A percentile compares a stretch with the other conserved stretches of the same genome.
These are phyloP conservation scores for Tangara arthus DNA, from an alignment of 2,797 vertebrate species.

Conservation along the genomic window DNA sequence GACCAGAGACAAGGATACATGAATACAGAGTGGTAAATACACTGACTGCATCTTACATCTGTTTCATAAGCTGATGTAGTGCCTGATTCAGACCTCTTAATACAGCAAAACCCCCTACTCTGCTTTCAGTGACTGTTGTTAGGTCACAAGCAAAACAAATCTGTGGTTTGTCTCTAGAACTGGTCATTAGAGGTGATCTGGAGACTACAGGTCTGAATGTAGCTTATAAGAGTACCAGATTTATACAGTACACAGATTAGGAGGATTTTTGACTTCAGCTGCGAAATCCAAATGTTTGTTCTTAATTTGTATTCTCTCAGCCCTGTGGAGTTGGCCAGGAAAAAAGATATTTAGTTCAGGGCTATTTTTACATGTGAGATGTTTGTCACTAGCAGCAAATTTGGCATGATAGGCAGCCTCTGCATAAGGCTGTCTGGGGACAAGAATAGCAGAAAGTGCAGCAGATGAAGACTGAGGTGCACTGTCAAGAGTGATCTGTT, in stretches of 20 bases:
- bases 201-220: background rate
- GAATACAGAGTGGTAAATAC: background rate
- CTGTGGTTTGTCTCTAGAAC: background rate
- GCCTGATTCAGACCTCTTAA: background rate
- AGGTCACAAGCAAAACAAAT: background rate
- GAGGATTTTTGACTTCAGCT: background rate
- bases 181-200: background rate
- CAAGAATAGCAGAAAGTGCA: background rate
- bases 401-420: background rate
- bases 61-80: background rate
- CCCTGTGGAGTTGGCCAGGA: background rate
- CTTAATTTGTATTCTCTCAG: background rate
- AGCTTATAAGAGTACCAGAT: background rate
- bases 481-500: background rate
- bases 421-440: background rate
- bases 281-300: background rate
- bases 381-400: slow-evolving; percentile 38
- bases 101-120: background rate
- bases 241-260: background rate
- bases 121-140: background rate
- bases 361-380: slow-evolving; percentile 11
- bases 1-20: background rate
- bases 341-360: background rate
- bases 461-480: background rate
- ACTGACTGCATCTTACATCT: background rate